Base-by-base conservation (phyloP, 2,113 vertebrate genomes). In the Girardinichthys multiradiatus region DNA sequence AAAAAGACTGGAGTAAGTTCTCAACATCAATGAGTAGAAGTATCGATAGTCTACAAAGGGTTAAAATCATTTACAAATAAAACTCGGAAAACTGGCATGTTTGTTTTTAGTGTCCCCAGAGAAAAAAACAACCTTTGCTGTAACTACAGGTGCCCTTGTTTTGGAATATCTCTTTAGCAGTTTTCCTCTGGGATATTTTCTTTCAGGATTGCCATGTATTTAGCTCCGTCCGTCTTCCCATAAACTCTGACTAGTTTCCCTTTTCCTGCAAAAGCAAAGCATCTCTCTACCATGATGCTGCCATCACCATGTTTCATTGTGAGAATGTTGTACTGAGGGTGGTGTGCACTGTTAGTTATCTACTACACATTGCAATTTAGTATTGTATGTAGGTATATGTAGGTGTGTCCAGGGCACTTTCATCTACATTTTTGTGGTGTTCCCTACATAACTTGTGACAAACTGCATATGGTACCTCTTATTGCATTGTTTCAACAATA, bases 1-100 rank as follows among this genome's bases (percentile, higher is more conserved):
- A 96, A 95, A 85, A 99, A 96, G 92, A 98, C 97, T 0, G 95
- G 95, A 93, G 98, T 98, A 90, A 95, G 95, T 76, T 30, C 54
- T 39, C 57, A 54, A 29, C 11, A 14, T 29, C 10, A 31, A 61
- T 42, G 13, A 4, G 7, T 42, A 15, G 4, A 9, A 24, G n/a
- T 28, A 3, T 28, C 7, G 17, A 19, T 17, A 28, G 29, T 10
- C 48, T n/a, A n/a, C 48, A 54, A 54, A 54, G 6, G 9, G 48
- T 10, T 54, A 10, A 54, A n/a, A 54, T 54, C 21, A 54, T n/a
- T n/a, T n/a, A 51, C 8, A 54, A n/a, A 11, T 10, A 54, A 54
- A 10, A 24, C 24, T 54, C 48, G 2, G 24, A 54, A 54, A 54
- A 54, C 24, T 39, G 37, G 13, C 11, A 10, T 13, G 7, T 54